These are phyloP conservation scores for Capra hircus DNA, from an alignment of 2,113 vertebrate species.

Conservation along the genomic window DNA sequence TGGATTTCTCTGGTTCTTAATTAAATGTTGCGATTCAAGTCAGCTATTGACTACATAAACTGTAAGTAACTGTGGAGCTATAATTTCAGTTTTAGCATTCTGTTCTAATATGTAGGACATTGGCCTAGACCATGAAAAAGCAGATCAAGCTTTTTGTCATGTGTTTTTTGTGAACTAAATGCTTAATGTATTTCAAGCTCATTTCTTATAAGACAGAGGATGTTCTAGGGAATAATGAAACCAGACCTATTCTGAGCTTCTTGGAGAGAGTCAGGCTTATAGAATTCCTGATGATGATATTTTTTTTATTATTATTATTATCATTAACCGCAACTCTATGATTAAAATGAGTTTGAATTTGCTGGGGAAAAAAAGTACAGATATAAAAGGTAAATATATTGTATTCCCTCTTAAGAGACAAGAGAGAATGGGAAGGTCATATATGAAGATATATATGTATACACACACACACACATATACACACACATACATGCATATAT, in stretches of 20 bases:
- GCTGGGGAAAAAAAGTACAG: neutral
- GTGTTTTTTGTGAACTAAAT: neutral
- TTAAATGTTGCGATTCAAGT: conserved; percentile 50
- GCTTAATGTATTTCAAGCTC: conserved; percentile 1
- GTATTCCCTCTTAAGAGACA: neutral
- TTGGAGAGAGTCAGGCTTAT: neutral
- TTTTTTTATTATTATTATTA: neutral
- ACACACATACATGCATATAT: neutral
- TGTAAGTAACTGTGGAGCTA: neutral
- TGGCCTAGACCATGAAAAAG: neutral
- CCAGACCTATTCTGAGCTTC: neutral
- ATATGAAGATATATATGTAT: neutral
- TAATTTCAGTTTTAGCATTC: neutral
- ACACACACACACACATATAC: neutral
- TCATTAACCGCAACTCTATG: neutral
- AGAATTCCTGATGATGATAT: neutral
- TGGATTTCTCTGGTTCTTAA: conserved; percentile 55
- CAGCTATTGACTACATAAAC: conserved; percentile 3
- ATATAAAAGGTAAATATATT: neutral
- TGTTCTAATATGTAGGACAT: neutral
- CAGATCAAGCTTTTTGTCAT: neutral
- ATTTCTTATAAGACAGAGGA: neutral
- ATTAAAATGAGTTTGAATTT: neutral
- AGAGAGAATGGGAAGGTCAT: neutral
- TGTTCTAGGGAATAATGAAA: conserved; percentile 24